Percentiles rank a stretch among this genome's conserved stretches.
Conservation (phyloP, 37 sponge, comb jelly and placozoan species). For the Aplysina aerophoba region DNA sequence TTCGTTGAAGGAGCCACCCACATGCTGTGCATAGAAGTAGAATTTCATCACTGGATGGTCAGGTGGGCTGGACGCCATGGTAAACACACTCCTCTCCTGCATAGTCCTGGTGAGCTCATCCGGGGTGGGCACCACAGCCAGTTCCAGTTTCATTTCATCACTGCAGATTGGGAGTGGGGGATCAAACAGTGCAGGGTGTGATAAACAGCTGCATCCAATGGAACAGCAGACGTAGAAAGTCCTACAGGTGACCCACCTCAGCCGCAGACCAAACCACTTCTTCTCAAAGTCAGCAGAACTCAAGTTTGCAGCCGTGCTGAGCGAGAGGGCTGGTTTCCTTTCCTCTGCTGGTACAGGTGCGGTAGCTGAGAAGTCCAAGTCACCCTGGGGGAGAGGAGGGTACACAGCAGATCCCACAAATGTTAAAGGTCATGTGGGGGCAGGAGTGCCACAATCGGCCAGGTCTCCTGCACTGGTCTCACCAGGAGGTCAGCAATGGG, state of each 20-base stretch:
- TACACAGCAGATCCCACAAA: no score
- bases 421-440: no score
- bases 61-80: slow-evolving; percentile 90
- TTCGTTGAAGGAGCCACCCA: slow-evolving; percentile 31
- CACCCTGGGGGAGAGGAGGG: background rate
- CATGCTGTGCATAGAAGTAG: slow-evolving; percentile 90
- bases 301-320: slow-evolving; percentile 70
- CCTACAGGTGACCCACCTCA: slow-evolving; percentile 43
- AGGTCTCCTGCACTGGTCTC: no score
- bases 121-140: slow-evolving; percentile 76
- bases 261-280: slow-evolving; percentile 67
- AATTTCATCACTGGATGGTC: slow-evolving; percentile 73
- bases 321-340: slow-evolving; percentile 63
- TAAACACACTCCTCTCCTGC: slow-evolving; percentile 54
- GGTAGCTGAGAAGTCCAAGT: background rate
- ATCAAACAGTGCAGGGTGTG: no score
- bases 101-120: slow-evolving; percentile 71
- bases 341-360: background rate
- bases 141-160: slow-evolving; percentile 52
- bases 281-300: slow-evolving; percentile 82
- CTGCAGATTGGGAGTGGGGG: slow-evolving; percentile 29
- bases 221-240: no score
- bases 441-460: no score
- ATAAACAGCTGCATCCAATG: background rate
- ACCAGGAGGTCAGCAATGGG: slow-evolving; percentile 34